These are phyloP conservation scores for Oscheius onirici DNA, from an alignment of 2,888 invertebrate species.

Conservation along the genomic window DNA sequence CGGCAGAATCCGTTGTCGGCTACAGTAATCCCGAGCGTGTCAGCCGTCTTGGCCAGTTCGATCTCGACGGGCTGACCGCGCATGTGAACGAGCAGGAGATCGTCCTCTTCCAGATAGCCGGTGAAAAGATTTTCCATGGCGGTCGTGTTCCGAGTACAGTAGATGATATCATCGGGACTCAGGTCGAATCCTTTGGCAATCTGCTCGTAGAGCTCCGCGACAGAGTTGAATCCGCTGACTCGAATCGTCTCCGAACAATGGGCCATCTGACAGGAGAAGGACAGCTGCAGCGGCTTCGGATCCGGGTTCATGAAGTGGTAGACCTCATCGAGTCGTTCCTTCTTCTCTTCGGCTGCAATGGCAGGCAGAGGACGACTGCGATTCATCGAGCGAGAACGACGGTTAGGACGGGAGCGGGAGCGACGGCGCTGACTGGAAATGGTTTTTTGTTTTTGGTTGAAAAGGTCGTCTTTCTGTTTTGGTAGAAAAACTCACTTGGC, in stretches of 20 bases:
- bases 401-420: slow-evolving; percentile 13
- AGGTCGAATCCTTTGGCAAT: slow-evolving; percentile 54
- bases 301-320: too few relatives aligned
- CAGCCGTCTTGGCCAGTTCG: slow-evolving; percentile 87
- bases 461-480: too few relatives aligned
- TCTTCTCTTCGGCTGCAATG: too few relatives aligned
- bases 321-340: not conserved
- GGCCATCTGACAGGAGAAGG: slow-evolving; percentile 93
- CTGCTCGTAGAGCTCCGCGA: slow-evolving; percentile 36
- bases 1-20: slow-evolving; percentile 98
- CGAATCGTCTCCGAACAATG: slow-evolving; percentile 88
- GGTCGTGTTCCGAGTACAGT: slow-evolving; percentile 96
- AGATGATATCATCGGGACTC: slow-evolving; percentile 82
- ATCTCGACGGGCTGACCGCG: slow-evolving; percentile 90
- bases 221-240: slow-evolving; percentile 34
- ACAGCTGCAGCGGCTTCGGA: not conserved
- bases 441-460: too few relatives aligned
- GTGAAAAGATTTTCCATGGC: slow-evolving; percentile 95
- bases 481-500: too few relatives aligned
- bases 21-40: slow-evolving; percentile 91
- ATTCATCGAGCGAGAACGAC: not conserved
- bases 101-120: slow-evolving; percentile 95
- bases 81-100: slow-evolving; percentile 93
- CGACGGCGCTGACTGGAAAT: slow-evolving; percentile 5
- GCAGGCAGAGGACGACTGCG: too few relatives aligned